Evolutionary conservation across 1,140 invertebrate species (phyloP).

Genomic region (Drosophila aff.): DNA sequence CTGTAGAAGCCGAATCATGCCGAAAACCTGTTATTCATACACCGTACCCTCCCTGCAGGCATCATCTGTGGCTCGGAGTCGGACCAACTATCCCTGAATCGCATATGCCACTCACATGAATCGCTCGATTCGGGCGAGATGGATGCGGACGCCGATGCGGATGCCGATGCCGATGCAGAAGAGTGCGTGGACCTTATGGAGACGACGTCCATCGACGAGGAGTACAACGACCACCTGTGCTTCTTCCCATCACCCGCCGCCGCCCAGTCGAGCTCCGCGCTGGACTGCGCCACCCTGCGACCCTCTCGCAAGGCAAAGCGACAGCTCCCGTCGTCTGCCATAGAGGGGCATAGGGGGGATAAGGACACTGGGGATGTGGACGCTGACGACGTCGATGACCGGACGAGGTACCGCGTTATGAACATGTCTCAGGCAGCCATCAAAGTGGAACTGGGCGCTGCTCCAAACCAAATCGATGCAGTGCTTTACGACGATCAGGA

Average conservation of each 20-base stretch:
- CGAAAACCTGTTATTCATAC: slow-evolving; percentile 42
- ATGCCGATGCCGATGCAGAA: slow-evolving; percentile 82
- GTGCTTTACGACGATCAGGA: slow-evolving; percentile 31
- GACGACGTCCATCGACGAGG: slow-evolving; percentile 83
- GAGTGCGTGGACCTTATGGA: slow-evolving; percentile 85
- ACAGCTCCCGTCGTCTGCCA: slow-evolving; percentile 33
- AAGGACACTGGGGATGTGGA: slow-evolving; percentile 13
- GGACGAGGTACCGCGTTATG: slow-evolving; percentile 79
- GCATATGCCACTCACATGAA: slow-evolving; percentile 87
- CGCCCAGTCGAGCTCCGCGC: slow-evolving; percentile 38
- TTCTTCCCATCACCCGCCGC: slow-evolving; percentile 59
- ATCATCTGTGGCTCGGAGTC: slow-evolving; percentile 91
- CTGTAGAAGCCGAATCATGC: slow-evolving; percentile 52
- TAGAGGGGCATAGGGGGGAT: not conserved
- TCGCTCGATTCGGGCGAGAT: slow-evolving; percentile 90
- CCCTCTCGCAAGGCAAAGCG: slow-evolving; percentile 75
- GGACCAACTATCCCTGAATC: slow-evolving; percentile 85
- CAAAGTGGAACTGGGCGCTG: slow-evolving; percentile 54
- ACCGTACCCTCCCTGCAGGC: slow-evolving; percentile 75
- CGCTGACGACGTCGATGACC: slow-evolving; percentile 48
- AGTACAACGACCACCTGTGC: slow-evolving; percentile 78
- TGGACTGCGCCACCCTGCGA: slow-evolving; percentile 71
- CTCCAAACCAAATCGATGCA: slow-evolving; percentile 52
- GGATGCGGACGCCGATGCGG: slow-evolving; percentile 86
- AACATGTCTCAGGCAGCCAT: slow-evolving; percentile 82